phyloP scores from a whole-genome alignment of 1,140 invertebrate species.

The Goniozus legneri region DNA sequence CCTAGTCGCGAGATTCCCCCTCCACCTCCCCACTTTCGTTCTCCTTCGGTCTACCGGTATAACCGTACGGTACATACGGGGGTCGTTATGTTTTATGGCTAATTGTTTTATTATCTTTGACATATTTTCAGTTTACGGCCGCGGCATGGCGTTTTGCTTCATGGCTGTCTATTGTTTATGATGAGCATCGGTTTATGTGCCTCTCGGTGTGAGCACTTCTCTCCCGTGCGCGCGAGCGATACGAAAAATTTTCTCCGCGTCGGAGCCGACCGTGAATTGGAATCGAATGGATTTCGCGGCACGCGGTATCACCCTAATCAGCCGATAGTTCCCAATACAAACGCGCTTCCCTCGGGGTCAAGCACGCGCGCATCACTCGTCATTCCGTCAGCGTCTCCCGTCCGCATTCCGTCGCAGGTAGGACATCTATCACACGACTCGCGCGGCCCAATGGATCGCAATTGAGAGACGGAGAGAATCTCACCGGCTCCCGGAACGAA shows the following conservation, averaged over 20 bases:
- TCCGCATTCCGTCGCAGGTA: slow-evolving; percentile 41
- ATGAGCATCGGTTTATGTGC: slow-evolving; percentile 41
- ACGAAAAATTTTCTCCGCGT: not conserved
- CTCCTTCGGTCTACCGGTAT: slow-evolving; percentile 21
- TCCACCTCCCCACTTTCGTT: slow-evolving; percentile 5
- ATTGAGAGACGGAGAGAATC: slow-evolving; percentile 39
- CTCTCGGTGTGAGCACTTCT: slow-evolving; percentile 3
- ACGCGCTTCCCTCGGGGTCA: not conserved
- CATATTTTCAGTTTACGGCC: slow-evolving; percentile 56
- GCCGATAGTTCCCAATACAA: not conserved
- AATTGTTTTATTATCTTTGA: slow-evolving; percentile 59
- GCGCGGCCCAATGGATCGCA: slow-evolving; percentile 38
- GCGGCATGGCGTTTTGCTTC: slow-evolving; percentile 46
- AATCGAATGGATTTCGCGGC: not conserved
- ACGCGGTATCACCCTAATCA: no score
- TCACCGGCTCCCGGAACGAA: slow-evolving; percentile 14
- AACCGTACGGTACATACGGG: slow-evolving; percentile 45
- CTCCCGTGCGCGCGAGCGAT: not conserved
- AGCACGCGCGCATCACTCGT: slow-evolving; percentile 14
- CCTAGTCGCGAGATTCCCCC: slow-evolving; percentile 10
- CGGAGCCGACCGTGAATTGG: not conserved
- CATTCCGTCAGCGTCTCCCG: slow-evolving; percentile 27
- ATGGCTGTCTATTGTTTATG: slow-evolving; percentile 51
- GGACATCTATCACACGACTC: slow-evolving; percentile 52
- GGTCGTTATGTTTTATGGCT: slow-evolving; percentile 57